A percentile compares a stretch with the other conserved stretches of the same genome.
Evolutionary conservation across 1,140 invertebrate genomes (phyloP).

Genomic region (Cydia pomonella): DNA sequence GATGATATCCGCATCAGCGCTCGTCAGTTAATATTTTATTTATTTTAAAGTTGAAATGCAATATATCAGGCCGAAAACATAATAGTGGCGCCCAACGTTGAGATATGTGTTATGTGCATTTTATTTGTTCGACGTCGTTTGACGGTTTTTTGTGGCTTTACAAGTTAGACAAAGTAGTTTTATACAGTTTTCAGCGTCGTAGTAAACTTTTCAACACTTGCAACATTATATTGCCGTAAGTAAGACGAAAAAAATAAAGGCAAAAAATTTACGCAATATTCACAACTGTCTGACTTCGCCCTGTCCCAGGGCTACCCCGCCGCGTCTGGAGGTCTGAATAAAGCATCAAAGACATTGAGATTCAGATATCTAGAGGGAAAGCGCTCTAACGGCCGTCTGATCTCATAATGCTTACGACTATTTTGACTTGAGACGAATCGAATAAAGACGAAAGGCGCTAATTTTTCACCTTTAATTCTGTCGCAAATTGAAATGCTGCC

Average conservation of each 20-base stretch:
- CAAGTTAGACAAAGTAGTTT: too few species aligned
- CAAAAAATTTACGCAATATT: neutral
- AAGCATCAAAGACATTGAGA: neutral
- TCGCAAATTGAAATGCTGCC: constrained; percentile 25
- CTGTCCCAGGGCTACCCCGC: neutral
- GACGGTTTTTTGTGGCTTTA: too few species aligned
- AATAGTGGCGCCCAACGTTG: too few species aligned
- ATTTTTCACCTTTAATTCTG: constrained; percentile 30
- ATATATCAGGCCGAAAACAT: too few species aligned
- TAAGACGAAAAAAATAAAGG: neutral
- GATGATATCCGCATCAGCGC: too few species aligned
- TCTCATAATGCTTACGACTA: neutral
- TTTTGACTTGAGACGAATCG: neutral
- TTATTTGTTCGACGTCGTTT: too few species aligned
- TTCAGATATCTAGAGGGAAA: neutral
- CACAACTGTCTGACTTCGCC: neutral
- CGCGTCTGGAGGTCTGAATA: neutral
- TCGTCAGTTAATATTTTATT: too few species aligned
- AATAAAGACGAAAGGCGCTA: constrained; percentile 23
- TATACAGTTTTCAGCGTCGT: too few species aligned
- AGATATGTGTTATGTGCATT: too few species aligned
- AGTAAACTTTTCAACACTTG: too few species aligned
- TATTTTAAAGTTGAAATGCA: too few species aligned
- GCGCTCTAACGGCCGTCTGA: neutral
- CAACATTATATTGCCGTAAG: too few species aligned